Evolutionary conservation across 2,113 vertebrate species (phyloP).

Genomic region (Emydocephalus ijimae): DNA sequence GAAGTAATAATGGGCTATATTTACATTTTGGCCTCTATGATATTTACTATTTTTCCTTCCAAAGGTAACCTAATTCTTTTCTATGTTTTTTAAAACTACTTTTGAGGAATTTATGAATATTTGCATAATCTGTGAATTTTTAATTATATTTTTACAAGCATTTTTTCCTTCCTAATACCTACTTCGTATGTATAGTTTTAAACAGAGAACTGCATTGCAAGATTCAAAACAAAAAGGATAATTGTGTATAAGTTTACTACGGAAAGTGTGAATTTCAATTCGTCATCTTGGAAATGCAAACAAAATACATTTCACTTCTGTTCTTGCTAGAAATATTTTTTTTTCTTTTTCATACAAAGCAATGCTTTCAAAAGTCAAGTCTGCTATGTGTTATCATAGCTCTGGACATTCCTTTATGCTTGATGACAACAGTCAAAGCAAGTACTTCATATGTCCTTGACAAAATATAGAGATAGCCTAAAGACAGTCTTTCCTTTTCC

Average conservation of each 20-base stretch:
- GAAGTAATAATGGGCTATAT: slow-evolving; percentile 20
- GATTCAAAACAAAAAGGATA: background rate
- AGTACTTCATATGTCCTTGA: slow-evolving; percentile 39
- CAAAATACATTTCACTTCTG: background rate
- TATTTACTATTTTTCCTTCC: background rate
- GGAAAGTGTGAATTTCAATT: background rate
- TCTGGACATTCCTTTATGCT: slow-evolving; percentile 37
- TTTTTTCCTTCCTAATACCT: background rate
- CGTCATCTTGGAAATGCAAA: background rate
- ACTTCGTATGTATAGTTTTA: background rate
- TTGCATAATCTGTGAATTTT: background rate
- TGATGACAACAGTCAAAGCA: slow-evolving; percentile 30
- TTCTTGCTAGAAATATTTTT: background rate
- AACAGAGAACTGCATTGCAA: background rate
- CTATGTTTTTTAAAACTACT: background rate
- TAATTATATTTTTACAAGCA: background rate
- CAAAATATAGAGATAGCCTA: slow-evolving; percentile 28
- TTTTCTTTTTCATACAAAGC: slow-evolving; percentile 25
- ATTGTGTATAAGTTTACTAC: background rate
- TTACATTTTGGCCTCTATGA: background rate
- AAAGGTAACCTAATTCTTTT: background rate
- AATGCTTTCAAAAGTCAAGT: slow-evolving; percentile 41
- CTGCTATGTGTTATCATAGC: slow-evolving; percentile 57
- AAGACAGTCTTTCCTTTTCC: slow-evolving; percentile 36
- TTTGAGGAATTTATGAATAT: background rate